A percentile compares a stretch with the other conserved stretches of the same genome.
Conservation (phyloP, 1,140 invertebrate genomes). For the Planococcus citri region DNA sequence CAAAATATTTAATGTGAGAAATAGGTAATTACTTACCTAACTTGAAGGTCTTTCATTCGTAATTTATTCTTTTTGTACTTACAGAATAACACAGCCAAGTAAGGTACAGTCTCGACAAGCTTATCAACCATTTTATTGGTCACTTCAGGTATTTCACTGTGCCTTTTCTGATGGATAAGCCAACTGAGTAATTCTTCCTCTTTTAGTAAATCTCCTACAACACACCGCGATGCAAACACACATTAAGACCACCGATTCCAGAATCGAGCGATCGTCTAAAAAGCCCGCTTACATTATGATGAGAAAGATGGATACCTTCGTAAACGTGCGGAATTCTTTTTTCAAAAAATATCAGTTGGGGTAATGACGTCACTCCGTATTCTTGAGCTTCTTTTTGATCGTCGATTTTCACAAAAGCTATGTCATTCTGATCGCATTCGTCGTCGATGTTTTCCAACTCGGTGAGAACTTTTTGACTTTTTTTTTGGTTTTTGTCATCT, state of each 20-base stretch:
- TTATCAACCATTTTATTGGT: slow-evolving; percentile 90
- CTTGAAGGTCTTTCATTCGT: too few relatives aligned
- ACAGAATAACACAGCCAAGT: slow-evolving; percentile 77
- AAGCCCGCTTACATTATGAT: slow-evolving; percentile 17
- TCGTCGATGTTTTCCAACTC: slow-evolving; percentile 91
- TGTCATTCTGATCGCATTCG: slow-evolving; percentile 82
- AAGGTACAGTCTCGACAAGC: slow-evolving; percentile 64
- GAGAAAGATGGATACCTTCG: slow-evolving; percentile 44
- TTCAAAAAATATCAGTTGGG: slow-evolving; percentile 75
- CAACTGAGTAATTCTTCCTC: slow-evolving; percentile 80
- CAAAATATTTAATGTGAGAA: slow-evolving; percentile 22
- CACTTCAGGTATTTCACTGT: slow-evolving; percentile 82
- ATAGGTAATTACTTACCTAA: too few relatives aligned
- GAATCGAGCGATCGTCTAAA: neutral
- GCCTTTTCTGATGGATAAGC: slow-evolving; percentile 75
- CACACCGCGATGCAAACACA: neutral
- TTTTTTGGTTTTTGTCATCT: slow-evolving; percentile 87
- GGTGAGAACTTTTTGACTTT: slow-evolving; percentile 70
- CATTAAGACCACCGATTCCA: neutral
- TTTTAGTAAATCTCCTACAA: slow-evolving; percentile 67
- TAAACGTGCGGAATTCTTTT: slow-evolving; percentile 76
- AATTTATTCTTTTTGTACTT: too few relatives aligned
- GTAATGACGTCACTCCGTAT: slow-evolving; percentile 70
- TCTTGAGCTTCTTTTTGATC: slow-evolving; percentile 77
- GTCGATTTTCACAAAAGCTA: slow-evolving; percentile 86